These are phyloP conservation scores for Phymanthus crucifer DNA, from an alignment of 92 coral and sea anemone species.

Conservation along the genomic window DNA sequence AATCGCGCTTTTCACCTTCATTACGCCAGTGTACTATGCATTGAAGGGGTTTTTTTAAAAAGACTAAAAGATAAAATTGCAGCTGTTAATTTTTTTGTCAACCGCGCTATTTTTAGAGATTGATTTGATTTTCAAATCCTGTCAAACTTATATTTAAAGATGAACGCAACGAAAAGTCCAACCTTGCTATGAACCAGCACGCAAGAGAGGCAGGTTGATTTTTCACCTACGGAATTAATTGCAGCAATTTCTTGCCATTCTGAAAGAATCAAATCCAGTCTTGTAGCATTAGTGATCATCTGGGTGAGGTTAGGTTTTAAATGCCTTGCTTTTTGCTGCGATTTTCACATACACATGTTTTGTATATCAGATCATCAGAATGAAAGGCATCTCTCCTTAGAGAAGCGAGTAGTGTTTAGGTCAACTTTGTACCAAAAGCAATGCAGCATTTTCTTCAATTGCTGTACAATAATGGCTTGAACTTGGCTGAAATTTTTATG, in stretches of 20 bases:
- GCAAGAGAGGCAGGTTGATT: neutral
- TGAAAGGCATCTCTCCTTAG: conserved; percentile 19
- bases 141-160: neutral
- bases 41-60: too few relatives aligned
- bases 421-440: neutral
- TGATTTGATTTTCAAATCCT: neutral
- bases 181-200: neutral
- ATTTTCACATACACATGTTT: conserved; percentile 1
- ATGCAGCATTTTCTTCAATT: neutral
- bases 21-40: too few relatives aligned
- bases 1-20: too few relatives aligned
- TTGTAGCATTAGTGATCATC: neutral
- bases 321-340: neutral
- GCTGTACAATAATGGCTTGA: neutral
- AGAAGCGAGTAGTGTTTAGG: conserved; percentile 20
- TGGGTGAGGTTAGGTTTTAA: neutral
- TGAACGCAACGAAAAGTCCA: neutral
- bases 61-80: too few relatives aligned
- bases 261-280: neutral
- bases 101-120: neutral
- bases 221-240: neutral
- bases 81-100: neutral
- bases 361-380: conserved; percentile 10
- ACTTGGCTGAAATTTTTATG: neutral
- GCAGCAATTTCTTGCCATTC: neutral